Base-by-base conservation (phyloP, 2,888 invertebrate genomes). In the Epistrophe eligans region DNA sequence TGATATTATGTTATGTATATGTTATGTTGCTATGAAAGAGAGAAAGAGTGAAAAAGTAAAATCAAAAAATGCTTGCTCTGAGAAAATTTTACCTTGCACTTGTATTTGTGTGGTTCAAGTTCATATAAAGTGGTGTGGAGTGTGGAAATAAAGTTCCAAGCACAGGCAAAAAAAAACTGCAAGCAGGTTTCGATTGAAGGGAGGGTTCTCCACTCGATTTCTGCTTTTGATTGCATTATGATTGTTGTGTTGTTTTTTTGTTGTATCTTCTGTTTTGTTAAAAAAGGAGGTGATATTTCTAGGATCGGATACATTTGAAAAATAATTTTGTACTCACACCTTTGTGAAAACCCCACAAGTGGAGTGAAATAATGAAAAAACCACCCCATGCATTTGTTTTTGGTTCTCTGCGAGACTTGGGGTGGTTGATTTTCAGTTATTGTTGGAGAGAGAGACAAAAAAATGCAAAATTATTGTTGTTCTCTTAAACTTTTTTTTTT, bases 41-140 rank as follows among this genome's bases (percentile, higher is more conserved):
- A 43, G n/a, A 62, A n/a, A 50, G 19, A 38, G 24, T 35, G 24
- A 40, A 24, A 24, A 15, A 45, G 17, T 35, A 19, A 9, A 40
- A 15, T n/a, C 38, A 28, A 70, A 52, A 15, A 43, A 50, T 50
- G 5, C 4, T 50, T 70, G 15, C 60, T 66, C 50, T 32, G 71
- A 19, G 13, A 7, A 48, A 35, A 50, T 45, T 62, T 60, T 35
- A 52, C 17, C n/a, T 45, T 52, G 74, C 67, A 74, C 35, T 55
- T 83, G 79, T 84, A 11, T 84, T 45, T 19, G 83, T 87, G 50
- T 77, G 88, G 87, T 88, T 88, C 88, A 88, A 88, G 88, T 88
- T 88, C 88, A 88, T 74, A 43, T 45, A 50, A 52, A 55, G 48
- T n/a, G n/a, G 71, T 77, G 66, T 80, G 60, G 60, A 77, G 77